These are phyloP conservation scores for Daktulosphaira vitifoliae DNA, from an alignment of 1,140 invertebrate genomes.

Conservation along the genomic window DNA sequence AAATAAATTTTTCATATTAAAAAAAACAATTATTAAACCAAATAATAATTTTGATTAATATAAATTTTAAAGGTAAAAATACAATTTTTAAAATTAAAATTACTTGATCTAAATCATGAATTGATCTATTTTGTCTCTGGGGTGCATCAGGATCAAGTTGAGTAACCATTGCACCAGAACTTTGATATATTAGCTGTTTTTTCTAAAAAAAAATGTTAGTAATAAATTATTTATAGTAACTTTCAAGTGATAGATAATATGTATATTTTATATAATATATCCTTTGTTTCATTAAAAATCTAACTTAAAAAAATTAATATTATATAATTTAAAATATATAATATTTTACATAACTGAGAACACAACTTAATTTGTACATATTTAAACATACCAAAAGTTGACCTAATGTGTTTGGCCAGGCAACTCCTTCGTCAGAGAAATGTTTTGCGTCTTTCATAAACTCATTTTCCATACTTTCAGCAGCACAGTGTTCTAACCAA, in stretches of 20 bases:
- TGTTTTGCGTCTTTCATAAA: slow-evolving; percentile 56
- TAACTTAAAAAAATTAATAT: too few relatives aligned
- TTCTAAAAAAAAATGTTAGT: slow-evolving; percentile 33
- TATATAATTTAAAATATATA: too few relatives aligned
- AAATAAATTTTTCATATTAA: slow-evolving; percentile 3
- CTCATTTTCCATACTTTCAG: slow-evolving; percentile 53
- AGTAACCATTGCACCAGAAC: slow-evolving; percentile 54
- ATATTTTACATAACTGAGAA: too few relatives aligned
- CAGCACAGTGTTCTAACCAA: slow-evolving; percentile 79
- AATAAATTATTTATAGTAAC: too few relatives aligned
- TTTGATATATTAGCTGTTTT: slow-evolving; percentile 49
- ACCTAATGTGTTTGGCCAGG: slow-evolving; percentile 86
- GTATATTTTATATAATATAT: too few relatives aligned
- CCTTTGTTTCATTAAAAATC: too few relatives aligned
- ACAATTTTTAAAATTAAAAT: slow-evolving; percentile 1
- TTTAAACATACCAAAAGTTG: slow-evolving; percentile 52
- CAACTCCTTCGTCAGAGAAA: slow-evolving; percentile 64
- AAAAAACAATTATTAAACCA: background rate
- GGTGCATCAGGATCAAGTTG: slow-evolving; percentile 91
- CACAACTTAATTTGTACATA: too few relatives aligned
- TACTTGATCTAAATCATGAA: slow-evolving; percentile 79
- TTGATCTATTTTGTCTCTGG: slow-evolving; percentile 60
- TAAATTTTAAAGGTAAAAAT: background rate
- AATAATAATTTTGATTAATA: too few relatives aligned
- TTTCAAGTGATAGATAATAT: too few relatives aligned